Conservation (phyloP, 2,797 vertebrate species). For the Sus cebifrons region DNA sequence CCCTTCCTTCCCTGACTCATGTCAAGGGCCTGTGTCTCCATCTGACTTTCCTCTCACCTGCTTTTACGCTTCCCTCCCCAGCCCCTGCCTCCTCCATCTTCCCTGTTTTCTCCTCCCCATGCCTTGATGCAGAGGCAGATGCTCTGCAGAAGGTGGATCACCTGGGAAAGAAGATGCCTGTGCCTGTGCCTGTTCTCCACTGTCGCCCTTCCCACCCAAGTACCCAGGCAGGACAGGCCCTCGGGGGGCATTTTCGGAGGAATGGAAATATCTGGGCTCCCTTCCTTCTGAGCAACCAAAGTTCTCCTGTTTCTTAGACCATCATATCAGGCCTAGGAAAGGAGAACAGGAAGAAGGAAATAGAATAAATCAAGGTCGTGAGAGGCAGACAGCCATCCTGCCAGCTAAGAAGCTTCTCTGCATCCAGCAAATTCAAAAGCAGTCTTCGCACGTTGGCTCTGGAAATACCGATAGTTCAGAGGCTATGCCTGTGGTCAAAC, state of each 20-base stretch:
- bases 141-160: background rate
- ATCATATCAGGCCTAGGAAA: background rate
- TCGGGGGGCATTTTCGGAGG: background rate
- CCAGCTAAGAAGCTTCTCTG: background rate
- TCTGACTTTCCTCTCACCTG: background rate
- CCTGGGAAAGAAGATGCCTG: fast-evolving
- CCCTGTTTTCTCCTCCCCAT: fast-evolving
- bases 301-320: background rate
- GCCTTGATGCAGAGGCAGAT: fast-evolving
- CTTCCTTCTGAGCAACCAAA: background rate
- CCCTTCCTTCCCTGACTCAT: background rate
- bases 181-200: fast-evolving
- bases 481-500: fast-evolving
- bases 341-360: fast-evolving
- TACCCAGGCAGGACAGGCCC: too few species aligned
- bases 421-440: background rate
- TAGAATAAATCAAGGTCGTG: fast-evolving
- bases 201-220: fast-evolving
- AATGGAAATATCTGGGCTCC: background rate
- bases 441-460: background rate
- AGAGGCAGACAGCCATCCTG: fast-evolving
- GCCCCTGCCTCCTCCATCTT: fast-evolving
- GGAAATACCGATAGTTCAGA: background rate
- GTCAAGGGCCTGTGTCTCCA: background rate
- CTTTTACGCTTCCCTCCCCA: background rate